These are phyloP conservation scores for Scaptomyza tumidula DNA, from an alignment of 2,888 invertebrate species.

Conservation along the genomic window DNA sequence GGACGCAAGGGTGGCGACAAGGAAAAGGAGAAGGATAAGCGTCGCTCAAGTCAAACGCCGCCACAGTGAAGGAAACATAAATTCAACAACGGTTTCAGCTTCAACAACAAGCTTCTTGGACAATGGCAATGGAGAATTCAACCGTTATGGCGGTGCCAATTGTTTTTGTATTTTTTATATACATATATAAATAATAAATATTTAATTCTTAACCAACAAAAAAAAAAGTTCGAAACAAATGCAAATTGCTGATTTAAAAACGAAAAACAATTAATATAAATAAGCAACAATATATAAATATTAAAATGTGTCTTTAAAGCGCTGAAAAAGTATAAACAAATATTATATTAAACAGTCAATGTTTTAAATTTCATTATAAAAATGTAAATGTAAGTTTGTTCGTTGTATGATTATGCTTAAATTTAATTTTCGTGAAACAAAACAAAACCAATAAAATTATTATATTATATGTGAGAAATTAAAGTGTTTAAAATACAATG, in stretches of 20 bases:
- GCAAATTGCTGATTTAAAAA: constrained; percentile 3
- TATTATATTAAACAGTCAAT: constrained; percentile 76
- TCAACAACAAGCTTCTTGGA: constrained; percentile 33
- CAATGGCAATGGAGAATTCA: constrained; percentile 34
- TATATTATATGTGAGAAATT: constrained; percentile 49
- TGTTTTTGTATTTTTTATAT: constrained; percentile 74
- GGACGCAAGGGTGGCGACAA: constrained; percentile 83
- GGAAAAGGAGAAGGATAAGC: constrained; percentile 82
- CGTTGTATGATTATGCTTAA: constrained; percentile 74
- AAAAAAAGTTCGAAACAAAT: constrained; percentile 40
- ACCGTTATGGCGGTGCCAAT: constrained; percentile 41
- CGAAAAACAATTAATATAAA: constrained; percentile 17
- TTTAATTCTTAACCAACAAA: constrained; percentile 56
- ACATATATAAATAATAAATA: constrained; percentile 63
- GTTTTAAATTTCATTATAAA: constrained; percentile 77
- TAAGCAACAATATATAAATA: constrained; percentile 31
- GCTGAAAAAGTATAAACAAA: constrained; percentile 60
- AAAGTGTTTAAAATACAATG: not conserved
- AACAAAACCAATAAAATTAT: constrained; percentile 59
- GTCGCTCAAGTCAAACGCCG: constrained; percentile 82
- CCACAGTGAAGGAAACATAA: constrained; percentile 66
- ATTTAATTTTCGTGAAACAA: constrained; percentile 75
- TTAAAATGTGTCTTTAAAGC: constrained; percentile 50
- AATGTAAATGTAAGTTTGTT: constrained; percentile 74
- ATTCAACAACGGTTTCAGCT: constrained; percentile 25